A percentile compares a stretch with the other conserved stretches of the same genome.
These are phyloP conservation scores for Podargus strigoides DNA, from an alignment of 2,797 vertebrate genomes.

Conservation along the genomic window DNA sequence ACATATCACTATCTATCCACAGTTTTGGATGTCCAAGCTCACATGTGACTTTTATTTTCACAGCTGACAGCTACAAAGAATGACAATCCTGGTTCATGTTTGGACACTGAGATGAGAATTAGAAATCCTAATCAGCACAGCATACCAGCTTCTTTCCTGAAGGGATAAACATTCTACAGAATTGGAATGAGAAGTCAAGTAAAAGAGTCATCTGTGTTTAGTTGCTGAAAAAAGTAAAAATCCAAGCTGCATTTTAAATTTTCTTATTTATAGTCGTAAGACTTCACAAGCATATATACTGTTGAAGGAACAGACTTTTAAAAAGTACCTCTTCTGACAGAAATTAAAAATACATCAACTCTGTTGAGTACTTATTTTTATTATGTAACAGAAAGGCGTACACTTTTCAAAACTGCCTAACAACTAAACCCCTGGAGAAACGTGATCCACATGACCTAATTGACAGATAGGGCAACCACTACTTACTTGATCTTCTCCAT, in stretches of 20 bases:
- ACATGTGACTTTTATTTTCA: neutral
- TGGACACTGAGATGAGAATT: neutral
- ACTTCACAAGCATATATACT: neutral
- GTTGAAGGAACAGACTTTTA: neutral
- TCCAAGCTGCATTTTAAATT: neutral
- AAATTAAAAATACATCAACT: neutral
- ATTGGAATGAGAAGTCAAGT: neutral
- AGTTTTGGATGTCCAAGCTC: neutral
- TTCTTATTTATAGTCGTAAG: neutral
- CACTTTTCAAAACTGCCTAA: neutral
- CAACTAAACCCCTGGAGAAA: neutral
- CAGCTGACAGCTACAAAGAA: neutral
- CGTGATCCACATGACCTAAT: neutral
- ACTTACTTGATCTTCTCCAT: slow-evolving; percentile 95
- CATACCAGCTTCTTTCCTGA: neutral
- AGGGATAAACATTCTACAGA: neutral
- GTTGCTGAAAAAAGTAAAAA: neutral
- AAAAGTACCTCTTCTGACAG: neutral
- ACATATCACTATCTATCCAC: neutral
- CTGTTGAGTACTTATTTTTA: neutral
- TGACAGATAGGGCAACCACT: neutral
- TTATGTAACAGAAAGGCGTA: neutral
- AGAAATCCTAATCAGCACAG: neutral
- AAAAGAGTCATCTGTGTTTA: neutral
- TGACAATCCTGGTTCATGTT: neutral